Evolutionary conservation across 2,888 invertebrate genomes (phyloP).

Genomic region (Corbicula japonica): DNA sequence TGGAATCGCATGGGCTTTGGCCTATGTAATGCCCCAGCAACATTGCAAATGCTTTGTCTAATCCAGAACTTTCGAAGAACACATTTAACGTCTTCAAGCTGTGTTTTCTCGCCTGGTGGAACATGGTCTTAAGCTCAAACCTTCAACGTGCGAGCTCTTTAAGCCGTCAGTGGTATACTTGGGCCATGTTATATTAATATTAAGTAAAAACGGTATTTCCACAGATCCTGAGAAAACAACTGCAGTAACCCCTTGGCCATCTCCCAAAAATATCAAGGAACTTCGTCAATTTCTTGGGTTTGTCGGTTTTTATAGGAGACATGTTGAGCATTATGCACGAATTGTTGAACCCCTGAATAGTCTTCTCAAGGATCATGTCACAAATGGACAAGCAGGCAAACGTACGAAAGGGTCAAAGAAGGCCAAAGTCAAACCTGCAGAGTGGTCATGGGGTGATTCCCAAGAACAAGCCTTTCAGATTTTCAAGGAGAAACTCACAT

Average conservation of each 20-base stretch:
- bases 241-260: constrained; percentile 22
- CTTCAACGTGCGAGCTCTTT: constrained; percentile 52
- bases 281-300: constrained; percentile 37
- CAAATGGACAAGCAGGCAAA: neutral
- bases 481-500: constrained; percentile 32
- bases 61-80: constrained; percentile 43
- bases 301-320: constrained; percentile 35
- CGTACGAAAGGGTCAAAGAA: constrained; percentile 14
- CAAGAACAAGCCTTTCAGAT: constrained; percentile 34
- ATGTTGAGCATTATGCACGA: constrained; percentile 20
- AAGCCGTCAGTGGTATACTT: constrained; percentile 34
- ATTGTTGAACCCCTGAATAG: constrained; percentile 26
- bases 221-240: constrained; percentile 40
- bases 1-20: constrained; percentile 57
- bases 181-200: constrained; percentile 23
- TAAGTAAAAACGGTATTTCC: constrained; percentile 30
- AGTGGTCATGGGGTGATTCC: constrained; percentile 37
- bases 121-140: constrained; percentile 41
- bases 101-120: constrained; percentile 41
- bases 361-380: constrained; percentile 12
- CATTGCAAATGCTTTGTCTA: constrained; percentile 44
- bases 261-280: constrained; percentile 29
- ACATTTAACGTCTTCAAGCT: constrained; percentile 24
- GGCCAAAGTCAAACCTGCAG: neutral
- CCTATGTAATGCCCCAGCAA: constrained; percentile 47